Base-by-base conservation (phyloP, 2,888 invertebrate species). In the Pelosia muscerda region DNA sequence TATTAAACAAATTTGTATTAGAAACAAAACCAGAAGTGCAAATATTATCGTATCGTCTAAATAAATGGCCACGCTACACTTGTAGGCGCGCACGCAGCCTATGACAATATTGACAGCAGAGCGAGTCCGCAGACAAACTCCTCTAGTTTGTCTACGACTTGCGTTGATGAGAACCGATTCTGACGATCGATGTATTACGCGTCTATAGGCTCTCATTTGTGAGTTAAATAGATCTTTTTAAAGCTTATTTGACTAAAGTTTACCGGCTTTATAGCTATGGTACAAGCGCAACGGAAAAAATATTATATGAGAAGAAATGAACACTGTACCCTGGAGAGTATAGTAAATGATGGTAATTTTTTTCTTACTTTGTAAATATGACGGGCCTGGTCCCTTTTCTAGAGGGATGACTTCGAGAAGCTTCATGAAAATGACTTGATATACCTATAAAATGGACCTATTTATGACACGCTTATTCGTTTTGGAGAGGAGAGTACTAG, bases 91-190 rank as follows among this genome's bases (percentile, higher is more conserved):
- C 75, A 80, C 82, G 84, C 83, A 82, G 75, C 63, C 54, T 84
- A 74, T 74, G 75, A 82, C 81, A 90, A 90, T 92, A 91, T 92
- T 92, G 89, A 91, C 88, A 81, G 75, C 83, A 82, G 84, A 83
- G 82, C 82, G 82, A 85, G 82, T 78, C 72, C 75, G 74, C 71
- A 83, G 76, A 78, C 80, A 78, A 80, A 76, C 74, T 70, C 63
- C 71, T 75, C 75, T 59, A 63, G 72, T 77, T 81, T 81, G 79
- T 78, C 79, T 80, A 79, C 71, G 64, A 72, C 75, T 77, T 55
- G 34, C 49, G 55, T 31, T 72, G 73, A 77, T 74, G 73, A 79
- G 71, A 75, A 73, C 53, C 23, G 57, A 57, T 56, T 42, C 68
- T 69, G 72, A 65, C 74, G 69, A 56, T 65, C 69, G 57, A 25